Evolutionary conservation across 1,140 invertebrate species (phyloP).

Genomic region (Physella acuta): DNA sequence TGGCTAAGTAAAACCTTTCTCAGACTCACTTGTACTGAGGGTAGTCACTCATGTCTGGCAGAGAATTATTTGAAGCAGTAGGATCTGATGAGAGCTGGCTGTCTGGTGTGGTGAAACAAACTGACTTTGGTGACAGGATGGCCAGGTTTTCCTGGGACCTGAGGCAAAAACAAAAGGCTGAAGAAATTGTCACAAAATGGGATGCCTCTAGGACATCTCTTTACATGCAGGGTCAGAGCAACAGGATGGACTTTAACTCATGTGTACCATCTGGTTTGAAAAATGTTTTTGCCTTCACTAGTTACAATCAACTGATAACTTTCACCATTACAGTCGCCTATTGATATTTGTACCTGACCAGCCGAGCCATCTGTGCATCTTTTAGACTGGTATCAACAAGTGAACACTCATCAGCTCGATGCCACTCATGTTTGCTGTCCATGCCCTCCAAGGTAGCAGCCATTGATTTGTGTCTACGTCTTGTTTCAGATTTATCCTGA

Average conservation of each 20-base stretch:
- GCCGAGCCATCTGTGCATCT: conserved; percentile 6
- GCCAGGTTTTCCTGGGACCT: conserved; percentile 26
- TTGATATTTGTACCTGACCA: conserved; percentile 25
- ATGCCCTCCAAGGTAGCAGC: conserved; percentile 5
- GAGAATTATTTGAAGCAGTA: background rate
- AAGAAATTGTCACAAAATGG: too few species aligned
- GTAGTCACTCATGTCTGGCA: conserved; percentile 6
- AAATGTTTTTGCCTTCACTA: too few species aligned
- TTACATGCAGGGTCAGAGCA: too few species aligned
- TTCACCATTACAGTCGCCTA: too few species aligned
- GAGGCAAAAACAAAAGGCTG: background rate
- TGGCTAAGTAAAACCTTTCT: too few species aligned
- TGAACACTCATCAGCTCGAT: conserved; percentile 6
- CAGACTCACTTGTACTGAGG: conserved; percentile 17
- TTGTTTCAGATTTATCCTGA: background rate
- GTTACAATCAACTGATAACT: too few species aligned
- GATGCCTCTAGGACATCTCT: too few species aligned
- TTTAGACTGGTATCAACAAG: background rate
- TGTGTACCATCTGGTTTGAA: too few species aligned
- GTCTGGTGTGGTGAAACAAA: conserved; percentile 20
- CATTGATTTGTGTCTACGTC: conserved; percentile 21
- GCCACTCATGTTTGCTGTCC: background rate
- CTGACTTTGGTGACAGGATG: conserved; percentile 11
- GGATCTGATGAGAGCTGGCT: background rate
- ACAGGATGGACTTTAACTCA: too few species aligned